Percentiles rank a stretch among this genome's conserved stretches.
Conservation (phyloP, 2,888 invertebrate genomes). For the Drosophila mulleri region DNA sequence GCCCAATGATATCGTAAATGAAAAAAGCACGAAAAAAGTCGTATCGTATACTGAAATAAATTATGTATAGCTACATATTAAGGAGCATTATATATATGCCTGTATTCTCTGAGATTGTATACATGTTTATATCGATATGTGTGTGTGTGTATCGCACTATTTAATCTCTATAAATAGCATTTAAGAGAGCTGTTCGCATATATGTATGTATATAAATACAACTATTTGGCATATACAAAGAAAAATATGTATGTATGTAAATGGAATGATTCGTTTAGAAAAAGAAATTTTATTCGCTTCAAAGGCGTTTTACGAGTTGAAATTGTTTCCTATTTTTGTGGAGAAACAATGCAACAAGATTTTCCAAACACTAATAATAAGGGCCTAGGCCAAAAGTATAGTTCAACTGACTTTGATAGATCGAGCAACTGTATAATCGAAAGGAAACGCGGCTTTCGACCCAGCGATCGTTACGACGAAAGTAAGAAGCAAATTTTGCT, state of each 20-base stretch:
- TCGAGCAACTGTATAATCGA: slow-evolving; percentile 87
- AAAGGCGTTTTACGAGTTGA: slow-evolving; percentile 20
- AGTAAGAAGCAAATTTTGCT: slow-evolving; percentile 92
- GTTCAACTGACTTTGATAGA: slow-evolving; percentile 14
- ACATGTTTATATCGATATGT: neutral
- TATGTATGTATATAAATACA: slow-evolving; percentile 3
- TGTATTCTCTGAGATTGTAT: slow-evolving; percentile 3
- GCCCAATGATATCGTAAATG: neutral
- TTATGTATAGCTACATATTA: slow-evolving; percentile 2
- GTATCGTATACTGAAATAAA: neutral
- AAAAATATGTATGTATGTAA: neutral
- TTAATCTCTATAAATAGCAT: slow-evolving; percentile 61
- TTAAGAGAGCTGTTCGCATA: slow-evolving; percentile 24
- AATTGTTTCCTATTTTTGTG: slow-evolving; percentile 3
- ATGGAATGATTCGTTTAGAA: slow-evolving; percentile 21
- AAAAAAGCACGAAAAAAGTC: slow-evolving; percentile 1
- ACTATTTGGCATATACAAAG: slow-evolving; percentile 5
- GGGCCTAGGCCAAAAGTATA: slow-evolving; percentile 3
- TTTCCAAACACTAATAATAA: slow-evolving; percentile 26
- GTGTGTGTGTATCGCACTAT: slow-evolving; percentile 5
- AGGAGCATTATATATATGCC: neutral
- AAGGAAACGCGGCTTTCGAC: slow-evolving; percentile 92
- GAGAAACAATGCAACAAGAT: slow-evolving; percentile 41
- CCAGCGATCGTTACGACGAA: slow-evolving; percentile 92
- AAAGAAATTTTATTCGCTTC: slow-evolving; percentile 33